These are phyloP conservation scores for Anadara kagoshimensis DNA, from an alignment of 1,140 invertebrate species.

Conservation along the genomic window DNA sequence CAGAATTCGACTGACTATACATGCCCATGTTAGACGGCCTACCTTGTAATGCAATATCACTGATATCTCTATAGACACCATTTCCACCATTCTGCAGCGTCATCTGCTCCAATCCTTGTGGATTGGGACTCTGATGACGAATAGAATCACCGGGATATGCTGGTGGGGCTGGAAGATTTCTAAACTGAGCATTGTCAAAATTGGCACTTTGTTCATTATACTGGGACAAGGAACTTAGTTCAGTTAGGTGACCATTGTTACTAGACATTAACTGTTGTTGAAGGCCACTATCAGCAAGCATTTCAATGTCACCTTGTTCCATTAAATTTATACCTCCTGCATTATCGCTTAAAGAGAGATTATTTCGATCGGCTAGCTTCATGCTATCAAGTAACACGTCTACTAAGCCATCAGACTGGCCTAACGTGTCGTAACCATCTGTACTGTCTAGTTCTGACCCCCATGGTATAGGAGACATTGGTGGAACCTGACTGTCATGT, in stretches of 20 bases:
- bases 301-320: constrained; percentile 43
- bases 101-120: constrained; percentile 28
- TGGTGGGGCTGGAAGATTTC: constrained; percentile 50
- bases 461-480: constrained; percentile 74
- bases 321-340: constrained; percentile 37
- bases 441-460: constrained; percentile 55
- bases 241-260: constrained; percentile 17
- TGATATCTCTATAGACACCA: constrained; percentile 24
- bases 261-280: constrained; percentile 17
- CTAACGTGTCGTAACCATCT: constrained; percentile 38
- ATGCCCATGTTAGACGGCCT: constrained; percentile 13
- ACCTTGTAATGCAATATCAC: constrained; percentile 29
- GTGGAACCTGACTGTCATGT: constrained; percentile 80
- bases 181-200: constrained; percentile 35
- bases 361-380: constrained; percentile 50
- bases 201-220: constrained; percentile 45
- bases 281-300: constrained; percentile 36
- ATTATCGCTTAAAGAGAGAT: constrained; percentile 27
- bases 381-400: constrained; percentile 63
- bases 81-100: constrained; percentile 25
- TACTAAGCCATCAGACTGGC: constrained; percentile 57
- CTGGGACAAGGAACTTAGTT: constrained; percentile 25
- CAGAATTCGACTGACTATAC: constrained; percentile 36
- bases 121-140: constrained; percentile 39
- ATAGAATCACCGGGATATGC: constrained; percentile 46